These are phyloP conservation scores for Tetraodon nigroviridis DNA, from an alignment of 2,113 vertebrate genomes.

Conservation along the genomic window DNA sequence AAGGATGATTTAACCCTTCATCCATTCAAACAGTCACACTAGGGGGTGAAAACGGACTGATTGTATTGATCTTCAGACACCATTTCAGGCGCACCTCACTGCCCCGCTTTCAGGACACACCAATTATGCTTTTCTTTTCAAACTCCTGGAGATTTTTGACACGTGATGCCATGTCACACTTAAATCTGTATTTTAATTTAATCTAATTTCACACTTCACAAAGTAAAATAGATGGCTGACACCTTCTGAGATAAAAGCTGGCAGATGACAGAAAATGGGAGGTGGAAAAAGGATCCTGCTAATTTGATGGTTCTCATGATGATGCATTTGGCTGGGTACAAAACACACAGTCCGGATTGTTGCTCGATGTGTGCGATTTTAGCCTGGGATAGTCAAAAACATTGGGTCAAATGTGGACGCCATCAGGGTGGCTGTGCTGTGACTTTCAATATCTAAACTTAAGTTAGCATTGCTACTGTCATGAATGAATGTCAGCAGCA, in stretches of 20 bases:
- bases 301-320: too few species aligned
- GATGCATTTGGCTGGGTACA: not conserved
- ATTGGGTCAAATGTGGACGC: too few species aligned
- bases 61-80: too few species aligned
- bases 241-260: not conserved
- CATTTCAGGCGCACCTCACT: too few species aligned
- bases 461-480: too few species aligned
- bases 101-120: too few species aligned
- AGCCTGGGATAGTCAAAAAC: too few species aligned
- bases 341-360: not conserved
- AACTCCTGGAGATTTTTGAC: not conserved
- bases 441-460: too few species aligned
- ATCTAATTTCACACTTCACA: not conserved
- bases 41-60: not conserved
- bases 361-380: too few species aligned
- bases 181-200: conserved; percentile 6
- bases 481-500: too few species aligned
- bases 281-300: not conserved
- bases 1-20: conserved; percentile 16
- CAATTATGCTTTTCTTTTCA: not conserved
- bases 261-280: not conserved
- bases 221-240: conserved; percentile 3
- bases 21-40: not conserved
- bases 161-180: not conserved
- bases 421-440: too few species aligned